Base-by-base conservation (phyloP, 2,113 vertebrate genomes). In the Apteryx owenii region DNA sequence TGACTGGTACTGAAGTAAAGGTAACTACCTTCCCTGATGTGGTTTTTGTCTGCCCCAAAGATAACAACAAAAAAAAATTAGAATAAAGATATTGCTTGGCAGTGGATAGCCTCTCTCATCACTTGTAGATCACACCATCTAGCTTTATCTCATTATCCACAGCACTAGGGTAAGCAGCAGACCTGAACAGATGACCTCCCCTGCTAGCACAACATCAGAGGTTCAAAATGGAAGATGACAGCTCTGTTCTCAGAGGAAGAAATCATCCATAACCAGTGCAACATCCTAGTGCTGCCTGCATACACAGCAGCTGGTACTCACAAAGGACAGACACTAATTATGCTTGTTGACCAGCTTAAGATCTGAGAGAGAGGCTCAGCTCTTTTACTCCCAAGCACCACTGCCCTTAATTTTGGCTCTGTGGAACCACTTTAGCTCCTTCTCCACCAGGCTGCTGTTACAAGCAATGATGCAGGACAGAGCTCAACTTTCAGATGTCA, bases 401-500 rank as follows among this genome's bases (percentile, higher is more conserved):
- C 17, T 88, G 79, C 92, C 78, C 80, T 2, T 42, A 38, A 40
- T n/a, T 87, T 58, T 87, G 78, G 61, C 66, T 76, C 40, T 62
- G 50, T 62, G 89, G 84, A 82, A 68, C 12, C 13, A 17, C 48
- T 76, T 91, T 65, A 77, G 56, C 62, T 85, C 77, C 53, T 44
- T 51, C 60, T 84, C 22, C 48, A 3, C 44, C 21, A 51, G 40
- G 36, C 33, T 23, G 1, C 15, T 29, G 66, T 72, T 87, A 40
- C 12, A 60, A 75, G 86, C 86, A 93, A 21, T 31, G 83, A 79
- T 68, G 73, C 73, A 69, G 58, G 73, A 76, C 77, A 71, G 38
- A 44, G 58, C 36, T 94, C 73, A 87, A 77, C 78, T 91, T 97
- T 95, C 86, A 86, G 83, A 22, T 80, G 89, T 95, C 68, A 70